A percentile compares a stretch with the other conserved stretches of the same genome.
Evolutionary conservation across 2,888 invertebrate genomes (phyloP).

Genomic region (Pemphredon lugubris): DNA sequence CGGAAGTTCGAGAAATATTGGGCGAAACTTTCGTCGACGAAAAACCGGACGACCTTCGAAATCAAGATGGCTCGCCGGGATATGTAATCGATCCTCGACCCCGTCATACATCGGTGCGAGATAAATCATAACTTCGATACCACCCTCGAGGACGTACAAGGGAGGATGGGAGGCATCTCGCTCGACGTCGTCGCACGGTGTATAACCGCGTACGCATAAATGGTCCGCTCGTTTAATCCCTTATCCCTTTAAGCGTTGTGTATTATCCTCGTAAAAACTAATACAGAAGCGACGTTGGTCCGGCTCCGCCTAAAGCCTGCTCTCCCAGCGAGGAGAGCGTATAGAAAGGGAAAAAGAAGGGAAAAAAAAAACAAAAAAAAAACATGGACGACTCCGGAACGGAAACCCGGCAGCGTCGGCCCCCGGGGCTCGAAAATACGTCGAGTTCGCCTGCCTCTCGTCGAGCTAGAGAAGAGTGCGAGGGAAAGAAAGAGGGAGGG

Average conservation of each 20-base stretch:
- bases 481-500: slow-evolving; percentile 36
- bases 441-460: slow-evolving; percentile 49
- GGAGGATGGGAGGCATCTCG: slow-evolving; percentile 16
- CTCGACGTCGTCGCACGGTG: neutral
- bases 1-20: too few species aligned
- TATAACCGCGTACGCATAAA: slow-evolving; percentile 32
- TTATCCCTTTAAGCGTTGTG: slow-evolving; percentile 81
- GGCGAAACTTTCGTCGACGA: too few species aligned
- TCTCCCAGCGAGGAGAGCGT: slow-evolving; percentile 54
- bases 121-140: too few species aligned
- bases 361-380: too few species aligned
- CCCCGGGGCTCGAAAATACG: slow-evolving; percentile 69
- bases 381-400: slow-evolving; percentile 62
- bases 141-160: neutral
- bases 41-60: too few species aligned
- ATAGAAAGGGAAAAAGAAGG: slow-evolving; percentile 57
- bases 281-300: slow-evolving; percentile 72
- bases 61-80: too few species aligned
- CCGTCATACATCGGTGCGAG: too few species aligned
- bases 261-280: slow-evolving; percentile 81
- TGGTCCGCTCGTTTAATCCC: slow-evolving; percentile 77
- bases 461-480: slow-evolving; percentile 28
- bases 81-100: too few species aligned
- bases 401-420: slow-evolving; percentile 54
- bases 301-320: slow-evolving; percentile 75